Evolutionary conservation across 2,888 invertebrate genomes (phyloP), one percentile per base, ranked within the genome.

Genomic region (Sisyra nigra): DNA sequence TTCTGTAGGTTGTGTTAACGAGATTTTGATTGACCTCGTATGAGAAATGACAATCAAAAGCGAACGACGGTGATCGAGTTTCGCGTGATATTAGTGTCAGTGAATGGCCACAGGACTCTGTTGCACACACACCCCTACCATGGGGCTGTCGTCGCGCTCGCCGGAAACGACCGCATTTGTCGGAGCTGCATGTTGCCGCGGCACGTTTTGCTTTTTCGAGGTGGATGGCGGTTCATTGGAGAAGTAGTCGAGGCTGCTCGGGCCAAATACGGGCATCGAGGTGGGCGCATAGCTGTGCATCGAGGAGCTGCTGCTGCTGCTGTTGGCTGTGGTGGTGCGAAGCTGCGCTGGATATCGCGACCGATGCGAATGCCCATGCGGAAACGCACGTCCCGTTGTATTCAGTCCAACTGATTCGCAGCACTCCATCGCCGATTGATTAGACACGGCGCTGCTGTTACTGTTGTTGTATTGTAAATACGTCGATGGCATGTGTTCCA

Each of bases 41-140:
- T 24, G 24, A 24, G n/a, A 24, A 24, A 24, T 24, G 24, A 24
- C 24, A 24, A 24, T 7, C 24, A 24, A 24, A 24, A 24, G 24
- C 24, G 24, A 24, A 24, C 24, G 24, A 24, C 3, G 24, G 24
- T 24, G 24, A 7, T 24, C 7, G 24, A 24, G 7, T 24, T 5
- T 24, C 24, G 24, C 24, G 24, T 24, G 5, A 24, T 24, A 24
- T n/a, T 19, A 42, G 18, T 13, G 41, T 69, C 66, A 80, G 67
- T 91, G 91, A 63, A 89, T 91, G 63, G 85, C 88, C 58, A 91
- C 89, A 55, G 91, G 88, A 70, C 85, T 86, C 70, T 89, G 88
- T 66, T 86, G 85, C 60, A 87, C 80, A 67, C 88, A 87, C 54
- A 87, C 87, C 50, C 81, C 85, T 56, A 88, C 80, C 84, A 89